Evolutionary conservation across 2,113 vertebrate species (phyloP).

Genomic region (Talpa occidentalis): DNA sequence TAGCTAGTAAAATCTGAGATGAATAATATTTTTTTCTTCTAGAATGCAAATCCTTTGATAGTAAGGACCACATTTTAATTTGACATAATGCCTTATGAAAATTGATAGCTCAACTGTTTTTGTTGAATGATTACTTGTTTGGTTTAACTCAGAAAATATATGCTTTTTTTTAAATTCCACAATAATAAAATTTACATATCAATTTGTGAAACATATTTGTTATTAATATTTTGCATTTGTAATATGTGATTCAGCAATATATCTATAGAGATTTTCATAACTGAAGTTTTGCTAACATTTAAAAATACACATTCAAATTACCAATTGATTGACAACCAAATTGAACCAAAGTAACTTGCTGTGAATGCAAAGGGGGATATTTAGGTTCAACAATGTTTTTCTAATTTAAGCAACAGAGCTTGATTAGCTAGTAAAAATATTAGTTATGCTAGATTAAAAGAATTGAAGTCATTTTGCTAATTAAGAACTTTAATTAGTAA

Average conservation of each 20-base stretch:
- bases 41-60: not conserved
- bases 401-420: constrained; percentile 75
- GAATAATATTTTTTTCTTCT: not conserved
- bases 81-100: not conserved
- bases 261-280: constrained; percentile 52
- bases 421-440: constrained; percentile 80
- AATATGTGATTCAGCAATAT: constrained; percentile 33
- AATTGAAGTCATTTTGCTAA: constrained; percentile 70
- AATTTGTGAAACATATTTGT: constrained; percentile 12
- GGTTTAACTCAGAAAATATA: not conserved
- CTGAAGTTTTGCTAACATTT: constrained; percentile 22
- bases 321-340: constrained; percentile 35
- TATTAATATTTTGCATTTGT: constrained; percentile 17
- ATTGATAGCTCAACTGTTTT: not conserved
- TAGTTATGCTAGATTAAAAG: constrained; percentile 72
- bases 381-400: constrained; percentile 38
- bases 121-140: constrained; percentile 11
- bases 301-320: constrained; percentile 67
- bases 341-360: constrained; percentile 46
- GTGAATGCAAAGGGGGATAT: constrained; percentile 55
- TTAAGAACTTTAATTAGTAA: constrained; percentile 75
- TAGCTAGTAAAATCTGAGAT: constrained; percentile 11
- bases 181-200: constrained; percentile 1
- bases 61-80: not conserved
- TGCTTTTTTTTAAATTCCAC: constrained; percentile 5